These are phyloP conservation scores for Oceanites oceanicus DNA, from an alignment of 2,113 vertebrate genomes.

Conservation along the genomic window DNA sequence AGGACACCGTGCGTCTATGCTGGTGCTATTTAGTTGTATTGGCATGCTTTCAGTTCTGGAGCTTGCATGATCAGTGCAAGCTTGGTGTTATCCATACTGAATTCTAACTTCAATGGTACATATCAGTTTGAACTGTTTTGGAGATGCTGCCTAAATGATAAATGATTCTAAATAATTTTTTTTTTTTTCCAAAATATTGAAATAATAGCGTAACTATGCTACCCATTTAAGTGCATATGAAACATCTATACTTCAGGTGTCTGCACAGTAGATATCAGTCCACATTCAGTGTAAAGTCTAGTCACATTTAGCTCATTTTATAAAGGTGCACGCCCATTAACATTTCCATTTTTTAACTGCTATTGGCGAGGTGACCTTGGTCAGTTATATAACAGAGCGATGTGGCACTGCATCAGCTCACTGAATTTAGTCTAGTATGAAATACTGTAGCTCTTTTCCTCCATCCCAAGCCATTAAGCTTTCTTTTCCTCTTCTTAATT, in stretches of 20 bases:
- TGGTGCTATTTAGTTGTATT: not conserved
- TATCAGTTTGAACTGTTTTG: not conserved
- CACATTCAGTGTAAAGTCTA: not conserved
- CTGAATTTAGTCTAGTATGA: not conserved
- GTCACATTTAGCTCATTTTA: not conserved
- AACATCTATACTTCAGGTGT: not conserved
- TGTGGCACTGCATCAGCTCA: not conserved
- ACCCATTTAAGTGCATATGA: not conserved
- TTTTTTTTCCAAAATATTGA: not conserved
- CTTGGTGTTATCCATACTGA: not conserved
- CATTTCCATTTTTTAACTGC: not conserved
- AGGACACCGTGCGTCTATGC: not conserved
- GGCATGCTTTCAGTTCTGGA: not conserved
- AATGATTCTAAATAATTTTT: not conserved
- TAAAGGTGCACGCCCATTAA: not conserved
- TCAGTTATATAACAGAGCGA: not conserved
- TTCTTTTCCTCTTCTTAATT: slow-evolving; percentile 15
- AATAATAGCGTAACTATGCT: not conserved
- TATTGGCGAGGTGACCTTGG: not conserved
- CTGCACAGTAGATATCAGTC: not conserved
- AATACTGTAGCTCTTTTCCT: not conserved
- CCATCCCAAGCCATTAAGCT: not conserved
- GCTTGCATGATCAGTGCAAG: not conserved
- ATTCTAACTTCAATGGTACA: not conserved
- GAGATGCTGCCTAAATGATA: not conserved